Conservation (phyloP, 2,888 invertebrate species). For the Cordylochernes scorpioides region DNA sequence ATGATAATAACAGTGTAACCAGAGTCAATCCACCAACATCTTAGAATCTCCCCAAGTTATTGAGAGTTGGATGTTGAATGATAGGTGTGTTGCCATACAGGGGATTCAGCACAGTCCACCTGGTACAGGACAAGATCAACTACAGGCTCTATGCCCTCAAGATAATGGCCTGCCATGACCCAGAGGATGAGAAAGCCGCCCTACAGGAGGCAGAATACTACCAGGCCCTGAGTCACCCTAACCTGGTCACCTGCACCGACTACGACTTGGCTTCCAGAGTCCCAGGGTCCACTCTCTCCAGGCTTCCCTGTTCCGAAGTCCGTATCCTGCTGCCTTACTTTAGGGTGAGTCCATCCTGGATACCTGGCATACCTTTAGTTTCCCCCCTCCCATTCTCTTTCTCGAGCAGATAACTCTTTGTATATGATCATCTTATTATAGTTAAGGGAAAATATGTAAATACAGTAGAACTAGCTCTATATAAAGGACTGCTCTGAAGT, state of each 20-base stretch:
- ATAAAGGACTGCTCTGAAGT: too few species aligned
- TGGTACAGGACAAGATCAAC: slow-evolving; percentile 41
- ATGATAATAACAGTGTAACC: too few species aligned
- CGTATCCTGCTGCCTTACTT: slow-evolving; percentile 47
- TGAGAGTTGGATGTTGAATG: too few species aligned
- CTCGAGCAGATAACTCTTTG: too few species aligned
- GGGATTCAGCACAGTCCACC: slow-evolving; percentile 50
- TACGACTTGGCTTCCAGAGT: slow-evolving; percentile 34
- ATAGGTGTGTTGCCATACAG: too few species aligned
- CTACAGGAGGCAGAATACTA: slow-evolving; percentile 45
- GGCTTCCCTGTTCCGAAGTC: slow-evolving; percentile 30
- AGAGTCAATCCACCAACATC: too few species aligned
- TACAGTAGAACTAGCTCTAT: too few species aligned
- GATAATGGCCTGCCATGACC: slow-evolving; percentile 47
- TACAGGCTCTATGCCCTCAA: slow-evolving; percentile 45
- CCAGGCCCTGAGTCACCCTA: slow-evolving; percentile 38
- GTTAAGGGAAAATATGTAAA: too few species aligned
- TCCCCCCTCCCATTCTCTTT: too few species aligned
- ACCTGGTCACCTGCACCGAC: slow-evolving; percentile 43
- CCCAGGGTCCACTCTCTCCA: slow-evolving; percentile 22
- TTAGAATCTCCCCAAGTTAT: too few species aligned
- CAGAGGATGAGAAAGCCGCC: slow-evolving; percentile 41
- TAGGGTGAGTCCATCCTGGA: slow-evolving; percentile 30
- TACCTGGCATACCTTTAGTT: too few species aligned
- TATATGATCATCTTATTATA: too few species aligned